A percentile compares a stretch with the other conserved stretches of the same genome.
Conservation (phyloP, 2,113 vertebrate genomes). For the Oncorhynchus masou region DNA sequence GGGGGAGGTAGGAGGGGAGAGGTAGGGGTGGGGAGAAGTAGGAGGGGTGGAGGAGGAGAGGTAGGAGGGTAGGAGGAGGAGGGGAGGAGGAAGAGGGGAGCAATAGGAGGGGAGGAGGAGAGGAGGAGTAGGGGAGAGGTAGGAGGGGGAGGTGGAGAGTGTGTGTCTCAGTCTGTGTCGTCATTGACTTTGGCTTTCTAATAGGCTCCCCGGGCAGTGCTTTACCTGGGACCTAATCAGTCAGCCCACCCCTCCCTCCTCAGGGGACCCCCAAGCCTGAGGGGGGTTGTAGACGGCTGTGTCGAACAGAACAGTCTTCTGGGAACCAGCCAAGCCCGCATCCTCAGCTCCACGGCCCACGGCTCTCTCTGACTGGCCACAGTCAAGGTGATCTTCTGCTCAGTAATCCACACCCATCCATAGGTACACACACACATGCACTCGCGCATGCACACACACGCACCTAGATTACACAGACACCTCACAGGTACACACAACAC, state of each 20-base stretch:
- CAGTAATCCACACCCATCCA: slow-evolving; percentile 36
- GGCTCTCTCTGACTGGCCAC: slow-evolving; percentile 71
- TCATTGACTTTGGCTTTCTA: slow-evolving; percentile 79
- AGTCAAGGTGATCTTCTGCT: slow-evolving; percentile 76
- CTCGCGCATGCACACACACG: slow-evolving; percentile 25
- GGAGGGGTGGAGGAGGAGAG: too few species aligned
- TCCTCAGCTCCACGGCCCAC: slow-evolving; percentile 69
- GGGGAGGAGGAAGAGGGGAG: too few species aligned
- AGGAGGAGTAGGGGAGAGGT: too few species aligned
- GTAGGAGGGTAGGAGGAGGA: too few species aligned
- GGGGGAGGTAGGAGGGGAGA: too few species aligned
- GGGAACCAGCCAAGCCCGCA: slow-evolving; percentile 64
- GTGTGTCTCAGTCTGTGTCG: slow-evolving; percentile 65
- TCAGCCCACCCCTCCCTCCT: slow-evolving; percentile 79
- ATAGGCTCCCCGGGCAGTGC: slow-evolving; percentile 80
- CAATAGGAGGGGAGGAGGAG: background rate
- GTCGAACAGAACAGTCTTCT: slow-evolving; percentile 68
- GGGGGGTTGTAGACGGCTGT: slow-evolving; percentile 49
- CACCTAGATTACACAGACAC: background rate
- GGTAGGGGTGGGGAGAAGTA: too few species aligned
- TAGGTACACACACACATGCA: slow-evolving; percentile 12
- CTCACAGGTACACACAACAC: background rate
- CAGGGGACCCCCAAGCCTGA: slow-evolving; percentile 65
- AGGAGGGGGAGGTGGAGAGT: background rate
- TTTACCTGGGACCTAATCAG: slow-evolving; percentile 88